phyloP scores from a whole-genome alignment of 2,888 invertebrate species.

The Heliconius ethilla region DNA sequence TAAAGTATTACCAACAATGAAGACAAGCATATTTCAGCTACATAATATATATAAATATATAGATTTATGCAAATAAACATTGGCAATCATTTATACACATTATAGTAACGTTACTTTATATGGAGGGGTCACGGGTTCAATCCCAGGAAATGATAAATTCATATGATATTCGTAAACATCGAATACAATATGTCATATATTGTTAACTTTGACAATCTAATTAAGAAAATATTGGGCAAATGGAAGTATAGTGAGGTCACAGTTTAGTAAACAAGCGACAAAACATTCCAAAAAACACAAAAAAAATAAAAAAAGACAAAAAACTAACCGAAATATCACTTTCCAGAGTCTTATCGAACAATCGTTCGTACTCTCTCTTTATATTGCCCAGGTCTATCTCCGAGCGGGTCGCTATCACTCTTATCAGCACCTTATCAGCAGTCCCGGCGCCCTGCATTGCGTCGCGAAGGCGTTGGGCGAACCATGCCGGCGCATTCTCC shows the following conservation, averaged over 20 bases:
- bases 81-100: background rate
- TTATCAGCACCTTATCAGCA: conserved; percentile 85
- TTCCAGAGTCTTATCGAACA: conserved; percentile 85
- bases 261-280: background rate
- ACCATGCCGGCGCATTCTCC: conserved; percentile 85
- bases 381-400: conserved; percentile 87
- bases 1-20: conserved; percentile 14
- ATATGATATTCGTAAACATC: too few relatives aligned
- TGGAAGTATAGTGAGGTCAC: background rate
- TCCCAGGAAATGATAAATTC: background rate
- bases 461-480: conserved; percentile 84
- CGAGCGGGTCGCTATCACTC: conserved; percentile 85
- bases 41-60: background rate
- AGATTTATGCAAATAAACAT: background rate
- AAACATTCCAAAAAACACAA: background rate
- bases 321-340: conserved; percentile 83
- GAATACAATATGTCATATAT: too few relatives aligned
- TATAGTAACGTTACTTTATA: background rate
- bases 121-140: background rate
- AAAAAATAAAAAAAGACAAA: background rate
- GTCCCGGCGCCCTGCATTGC: conserved; percentile 88
- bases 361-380: conserved; percentile 86
- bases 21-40: background rate
- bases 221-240: background rate
- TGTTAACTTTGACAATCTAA: too few relatives aligned